Evolutionary conservation across 2,797 vertebrate genomes (phyloP), one percentile per base, ranked within the genome.

Genomic region (Delichon dasypus): DNA sequence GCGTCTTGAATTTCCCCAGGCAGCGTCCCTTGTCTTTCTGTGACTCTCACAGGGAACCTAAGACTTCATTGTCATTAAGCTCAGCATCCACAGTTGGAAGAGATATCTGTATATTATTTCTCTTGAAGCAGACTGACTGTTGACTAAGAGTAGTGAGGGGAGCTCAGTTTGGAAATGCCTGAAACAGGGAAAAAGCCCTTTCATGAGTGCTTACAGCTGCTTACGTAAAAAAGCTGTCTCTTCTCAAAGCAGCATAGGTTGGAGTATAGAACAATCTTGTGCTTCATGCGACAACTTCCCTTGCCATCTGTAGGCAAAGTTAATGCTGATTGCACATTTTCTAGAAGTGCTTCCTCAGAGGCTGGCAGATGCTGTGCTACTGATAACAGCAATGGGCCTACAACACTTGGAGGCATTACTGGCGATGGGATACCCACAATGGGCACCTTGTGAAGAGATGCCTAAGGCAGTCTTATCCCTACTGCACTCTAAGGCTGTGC

Each of bases 11-110:
- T 76, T 73, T 79, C 10, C 32, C 8, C 18, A n/a, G 9, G 13
- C 11, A 29, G 13, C 19, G 18, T n/a, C 20, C 30, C 9, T 89
- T 86, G 58, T 55, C 12, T 38, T 87, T 55, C 71, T 0, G 0
- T 13, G 29, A 14, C 20, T 92, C 12, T 32, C 0, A 0, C 1
- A n/a, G 53, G 23, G 16, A 89, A 45, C 7, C 3, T 40, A 17
- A 16, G 32, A 7, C 32, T 70, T 79, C 3, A 1, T 36, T 19
- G n/a, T 13, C 88, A 22, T 82, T 18, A 18, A 66, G 32, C 10
- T 85, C 25, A 64, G 26, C 2, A 5, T 17, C 45, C 2, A 0
- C 25, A 67, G 32, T 45, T 3, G 1, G 54, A 65, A 78, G 16
- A 32, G 9, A 40, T 58, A 74, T 12, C 10, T 32, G 26, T 57